Evolutionary conservation across 2,888 invertebrate genomes (phyloP).

Genomic region (Agrotis ipsilon): DNA sequence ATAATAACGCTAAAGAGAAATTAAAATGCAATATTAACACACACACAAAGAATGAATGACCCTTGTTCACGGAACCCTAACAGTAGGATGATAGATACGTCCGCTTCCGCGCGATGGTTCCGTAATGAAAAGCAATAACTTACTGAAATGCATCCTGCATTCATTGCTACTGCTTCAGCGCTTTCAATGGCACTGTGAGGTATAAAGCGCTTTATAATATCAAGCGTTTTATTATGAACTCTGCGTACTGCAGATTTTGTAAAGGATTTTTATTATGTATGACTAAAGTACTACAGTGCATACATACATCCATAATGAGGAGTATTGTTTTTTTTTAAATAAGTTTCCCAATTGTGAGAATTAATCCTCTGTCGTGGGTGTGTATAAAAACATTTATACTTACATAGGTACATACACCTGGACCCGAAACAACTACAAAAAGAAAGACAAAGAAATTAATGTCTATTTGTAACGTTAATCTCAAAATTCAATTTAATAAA

Average conservation of each 20-base stretch:
- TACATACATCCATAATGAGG: too few species aligned
- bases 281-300: too few species aligned
- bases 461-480: too few species aligned
- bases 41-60: background rate
- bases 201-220: background rate
- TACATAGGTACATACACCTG: too few species aligned
- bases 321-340: too few species aligned
- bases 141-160: slow-evolving; percentile 31
- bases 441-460: too few species aligned
- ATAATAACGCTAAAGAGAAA: background rate
- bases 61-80: slow-evolving; percentile 27
- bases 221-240: background rate
- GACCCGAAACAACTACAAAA: too few species aligned
- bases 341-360: too few species aligned
- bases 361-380: too few species aligned
- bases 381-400: too few species aligned
- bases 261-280: background rate
- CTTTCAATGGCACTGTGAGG: slow-evolving; percentile 4
- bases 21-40: background rate
- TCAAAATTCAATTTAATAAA: too few species aligned
- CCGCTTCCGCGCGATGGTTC: slow-evolving; percentile 32
- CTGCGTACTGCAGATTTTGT: background rate
- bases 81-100: slow-evolving; percentile 5
- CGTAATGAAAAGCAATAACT: slow-evolving; percentile 36
- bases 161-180: slow-evolving; percentile 13